Evolutionary conservation across 1,140 invertebrate genomes (phyloP), one percentile per base, ranked within the genome.

Genomic region (Nomia melanderi): DNA sequence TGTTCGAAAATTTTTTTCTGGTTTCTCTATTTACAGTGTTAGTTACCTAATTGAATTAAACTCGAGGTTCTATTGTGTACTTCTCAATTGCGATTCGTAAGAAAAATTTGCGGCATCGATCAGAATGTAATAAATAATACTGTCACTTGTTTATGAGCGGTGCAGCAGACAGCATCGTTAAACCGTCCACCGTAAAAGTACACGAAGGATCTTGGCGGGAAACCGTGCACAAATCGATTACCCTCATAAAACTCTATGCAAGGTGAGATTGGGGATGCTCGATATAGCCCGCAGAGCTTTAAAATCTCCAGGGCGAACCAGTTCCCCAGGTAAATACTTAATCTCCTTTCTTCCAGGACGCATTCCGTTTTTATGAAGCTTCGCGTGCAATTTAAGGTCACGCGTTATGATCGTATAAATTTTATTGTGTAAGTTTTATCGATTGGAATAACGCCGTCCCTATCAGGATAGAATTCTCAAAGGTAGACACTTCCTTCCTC

Each of bases 171-270:
- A 72, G 33, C 56, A 62, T 72, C 39, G 69, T 72, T 72, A 72
- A 72, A 62, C 29, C 27, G 39, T 72, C 23, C 29, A 36, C 12
- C 56, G 17, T 79, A 47, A 78, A 82, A 82, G 82, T 74, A 17
- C 54, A 62, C 14, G 25, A 27, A 29, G 47, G 27, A 39, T 57
- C 70, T 62, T 79, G 65, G 41, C 71, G 59, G 81, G 72, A 73
- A 75, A 50, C 33, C 57, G 53, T 69, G 57, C 54, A 75, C 72
- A 78, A 82, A 87, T 86, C 86, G 79, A 86, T 87, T 80, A 74
- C 62, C 53, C 75, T 79, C 75, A 65, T 85, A 82, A 87, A 86
- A 87, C 72, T 83, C 53, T 79, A 82, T 66, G 39, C 41, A 60
- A 77, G 63, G 62, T 50, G 77, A 53, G 67, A 82, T 65, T 12